phyloP scores from a whole-genome alignment of 1,140 invertebrate species.

The Drosophila asahinai region DNA sequence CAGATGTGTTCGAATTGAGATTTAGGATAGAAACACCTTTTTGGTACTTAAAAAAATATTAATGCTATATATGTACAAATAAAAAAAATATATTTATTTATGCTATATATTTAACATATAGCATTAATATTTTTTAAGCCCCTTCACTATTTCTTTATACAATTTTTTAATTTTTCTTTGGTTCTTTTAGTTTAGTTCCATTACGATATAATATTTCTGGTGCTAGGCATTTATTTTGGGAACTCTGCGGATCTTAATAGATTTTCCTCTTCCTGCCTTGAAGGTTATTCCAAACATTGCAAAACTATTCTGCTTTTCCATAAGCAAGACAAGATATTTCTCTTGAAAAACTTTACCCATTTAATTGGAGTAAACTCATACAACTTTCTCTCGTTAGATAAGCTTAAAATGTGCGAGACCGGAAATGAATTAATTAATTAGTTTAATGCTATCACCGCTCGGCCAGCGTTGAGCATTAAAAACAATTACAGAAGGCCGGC shows the following conservation, averaged over 20 bases:
- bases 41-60: not conserved
- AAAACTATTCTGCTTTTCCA: slow-evolving; percentile 2
- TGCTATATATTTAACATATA: too few relatives aligned
- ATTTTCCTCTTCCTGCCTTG: not conserved
- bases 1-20: not conserved
- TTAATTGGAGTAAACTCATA: slow-evolving; percentile 10
- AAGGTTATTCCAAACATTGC: slow-evolving; percentile 45
- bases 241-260: too few relatives aligned
- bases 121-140: too few relatives aligned
- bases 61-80: too few relatives aligned
- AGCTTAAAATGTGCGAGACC: slow-evolving; percentile 43
- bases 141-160: not conserved
- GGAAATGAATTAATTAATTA: slow-evolving; percentile 67
- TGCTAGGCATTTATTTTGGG: too few relatives aligned
- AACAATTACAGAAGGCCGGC: slow-evolving; percentile 55
- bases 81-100: too few relatives aligned
- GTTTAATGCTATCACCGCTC: slow-evolving; percentile 52
- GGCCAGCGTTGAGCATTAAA: slow-evolving; percentile 46
- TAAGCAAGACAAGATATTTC: slow-evolving; percentile 26
- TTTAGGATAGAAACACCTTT: not conserved
- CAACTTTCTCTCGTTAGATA: slow-evolving; percentile 38
- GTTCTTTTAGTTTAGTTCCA: too few relatives aligned
- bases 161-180: too few relatives aligned
- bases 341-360: not conserved
- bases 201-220: too few relatives aligned